phyloP scores from a whole-genome alignment of 2,113 vertebrate species.

The Gymnocephalus cernua region DNA sequence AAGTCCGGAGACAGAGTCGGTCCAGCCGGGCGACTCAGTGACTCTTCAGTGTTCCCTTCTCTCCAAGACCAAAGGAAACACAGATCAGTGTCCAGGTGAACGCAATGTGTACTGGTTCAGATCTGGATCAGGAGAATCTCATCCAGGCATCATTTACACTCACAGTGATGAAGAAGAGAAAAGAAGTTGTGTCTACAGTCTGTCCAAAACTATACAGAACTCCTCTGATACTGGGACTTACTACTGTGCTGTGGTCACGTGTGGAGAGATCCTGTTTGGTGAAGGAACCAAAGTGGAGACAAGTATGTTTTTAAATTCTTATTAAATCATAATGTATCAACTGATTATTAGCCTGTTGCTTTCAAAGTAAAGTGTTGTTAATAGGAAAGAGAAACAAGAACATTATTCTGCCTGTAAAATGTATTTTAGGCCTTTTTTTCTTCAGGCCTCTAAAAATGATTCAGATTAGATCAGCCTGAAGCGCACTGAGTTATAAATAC shows the following conservation, averaged over 20 bases:
- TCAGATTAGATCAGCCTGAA: neutral
- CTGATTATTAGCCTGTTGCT: neutral
- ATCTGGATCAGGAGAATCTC: slow-evolving; percentile 17
- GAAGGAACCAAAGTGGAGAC: neutral
- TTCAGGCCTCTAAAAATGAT: neutral
- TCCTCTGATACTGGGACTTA: slow-evolving; percentile 22
- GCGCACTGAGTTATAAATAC: neutral
- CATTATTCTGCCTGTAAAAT: neutral
- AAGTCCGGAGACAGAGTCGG: neutral
- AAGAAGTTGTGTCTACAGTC: slow-evolving; percentile 53
- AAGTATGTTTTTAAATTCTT: neutral
- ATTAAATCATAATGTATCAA: neutral
- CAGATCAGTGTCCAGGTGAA: slow-evolving; percentile 35
- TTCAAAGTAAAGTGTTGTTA: neutral
- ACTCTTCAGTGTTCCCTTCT: slow-evolving; percentile 66
- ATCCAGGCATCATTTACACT: slow-evolving; percentile 45
- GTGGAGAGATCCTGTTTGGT: slow-evolving; percentile 20
- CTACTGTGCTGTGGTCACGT: slow-evolving; percentile 11
- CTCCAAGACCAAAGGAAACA: slow-evolving; percentile 9
- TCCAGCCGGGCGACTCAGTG: slow-evolving; percentile 9
- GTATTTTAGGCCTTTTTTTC: neutral
- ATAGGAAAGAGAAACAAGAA: neutral
- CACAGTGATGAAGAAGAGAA: neutral
- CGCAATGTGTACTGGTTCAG: slow-evolving; percentile 55
- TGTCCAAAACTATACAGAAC: slow-evolving; percentile 50